Percentiles rank a stretch among this genome's conserved stretches.
These are phyloP conservation scores for Balaeniceps rex DNA, from an alignment of 2,113 vertebrate genomes.

Conservation along the genomic window DNA sequence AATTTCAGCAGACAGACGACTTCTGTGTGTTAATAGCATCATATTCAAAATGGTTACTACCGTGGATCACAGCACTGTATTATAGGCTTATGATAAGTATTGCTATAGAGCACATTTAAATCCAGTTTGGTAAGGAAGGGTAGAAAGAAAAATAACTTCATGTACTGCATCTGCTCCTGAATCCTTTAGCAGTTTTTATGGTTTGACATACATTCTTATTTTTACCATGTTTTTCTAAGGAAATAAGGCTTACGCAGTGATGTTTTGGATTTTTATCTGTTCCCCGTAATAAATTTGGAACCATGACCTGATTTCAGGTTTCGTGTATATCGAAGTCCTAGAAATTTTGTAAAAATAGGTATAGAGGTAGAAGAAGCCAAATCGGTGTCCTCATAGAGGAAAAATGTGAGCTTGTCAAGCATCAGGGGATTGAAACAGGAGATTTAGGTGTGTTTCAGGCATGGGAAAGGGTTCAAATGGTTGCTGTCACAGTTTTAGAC, in stretches of 20 bases:
- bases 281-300: neutral
- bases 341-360: neutral
- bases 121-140: neutral
- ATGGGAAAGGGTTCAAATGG: neutral
- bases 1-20: neutral
- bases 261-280: neutral
- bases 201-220: neutral
- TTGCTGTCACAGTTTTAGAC: neutral
- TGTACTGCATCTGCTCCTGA: neutral
- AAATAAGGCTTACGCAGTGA: neutral
- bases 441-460: neutral
- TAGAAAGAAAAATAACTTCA: neutral
- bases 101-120: neutral
- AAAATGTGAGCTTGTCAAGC: neutral
- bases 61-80: neutral
- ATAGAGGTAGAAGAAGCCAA: neutral
- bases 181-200: neutral
- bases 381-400: neutral
- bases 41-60: neutral
- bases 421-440: neutral
- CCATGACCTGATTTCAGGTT: neutral
- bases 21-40: neutral
- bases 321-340: neutral
- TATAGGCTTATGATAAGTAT: neutral
- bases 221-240: neutral